Percentiles rank a stretch among this genome's conserved stretches.
Evolutionary conservation across 2,797 vertebrate species (phyloP).

Genomic region (Pipistrellus pipistrellus): DNA sequence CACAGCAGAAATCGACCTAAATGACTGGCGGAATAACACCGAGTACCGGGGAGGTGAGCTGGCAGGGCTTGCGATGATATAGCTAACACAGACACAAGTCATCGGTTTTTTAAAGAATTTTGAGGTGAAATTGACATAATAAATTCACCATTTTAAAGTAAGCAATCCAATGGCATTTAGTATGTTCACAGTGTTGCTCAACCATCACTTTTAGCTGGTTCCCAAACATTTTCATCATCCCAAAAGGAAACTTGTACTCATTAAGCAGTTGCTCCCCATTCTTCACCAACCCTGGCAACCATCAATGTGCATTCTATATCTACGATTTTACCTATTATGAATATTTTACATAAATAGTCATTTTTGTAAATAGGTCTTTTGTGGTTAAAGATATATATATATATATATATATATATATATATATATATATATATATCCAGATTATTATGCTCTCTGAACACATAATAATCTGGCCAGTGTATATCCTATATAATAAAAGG

Average conservation of each 20-base stretch:
- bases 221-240: background rate
- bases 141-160: background rate
- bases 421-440: too few species aligned
- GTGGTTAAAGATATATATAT: background rate
- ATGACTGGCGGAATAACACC: slow-evolving; percentile 96
- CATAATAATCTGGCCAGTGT: too few species aligned
- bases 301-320: background rate
- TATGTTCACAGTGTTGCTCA: background rate
- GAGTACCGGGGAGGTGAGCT: slow-evolving; percentile 97
- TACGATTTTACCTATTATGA: background rate
- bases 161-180: background rate
- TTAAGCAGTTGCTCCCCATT: background rate
- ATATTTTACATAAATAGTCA: background rate
- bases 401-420: too few species aligned
- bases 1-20: slow-evolving; percentile 97
- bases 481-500: too few species aligned
- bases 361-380: background rate
- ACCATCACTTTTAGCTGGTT: background rate
- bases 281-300: background rate
- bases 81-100: background rate
- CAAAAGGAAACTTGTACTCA: background rate
- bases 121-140: background rate
- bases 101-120: background rate
- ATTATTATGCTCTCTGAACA: too few species aligned
- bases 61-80: background rate